Evolutionary conservation across 2,113 vertebrate genomes (phyloP).

Genomic region (Lepisosteus osseus): DNA sequence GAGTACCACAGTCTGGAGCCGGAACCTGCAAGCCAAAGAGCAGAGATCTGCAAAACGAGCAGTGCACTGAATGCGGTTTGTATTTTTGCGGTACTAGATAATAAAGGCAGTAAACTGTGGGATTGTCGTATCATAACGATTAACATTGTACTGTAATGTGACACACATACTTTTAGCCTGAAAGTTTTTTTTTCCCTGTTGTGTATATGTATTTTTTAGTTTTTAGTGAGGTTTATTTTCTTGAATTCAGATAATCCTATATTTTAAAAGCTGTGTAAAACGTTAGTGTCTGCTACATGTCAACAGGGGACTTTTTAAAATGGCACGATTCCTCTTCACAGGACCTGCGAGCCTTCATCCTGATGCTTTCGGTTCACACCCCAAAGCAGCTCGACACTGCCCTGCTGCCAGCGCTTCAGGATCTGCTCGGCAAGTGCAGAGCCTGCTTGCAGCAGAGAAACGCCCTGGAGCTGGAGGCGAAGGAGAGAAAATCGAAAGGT

Average conservation of each 20-base stretch:
- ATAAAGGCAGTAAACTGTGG: no score
- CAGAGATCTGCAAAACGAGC: constrained; percentile 91
- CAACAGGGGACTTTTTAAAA: no score
- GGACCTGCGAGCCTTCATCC: constrained; percentile 88
- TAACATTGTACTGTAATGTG: no score
- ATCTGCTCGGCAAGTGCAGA: constrained; percentile 84
- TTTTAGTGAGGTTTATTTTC: no score
- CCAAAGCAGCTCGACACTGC: constrained; percentile 85
- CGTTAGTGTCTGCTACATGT: background rate
- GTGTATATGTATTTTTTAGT: no score
- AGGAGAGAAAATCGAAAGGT: constrained; percentile 93
- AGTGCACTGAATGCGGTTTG: constrained; percentile 92
- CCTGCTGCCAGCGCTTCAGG: constrained; percentile 87
- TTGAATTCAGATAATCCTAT: no score
- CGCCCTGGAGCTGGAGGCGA: constrained; percentile 87
- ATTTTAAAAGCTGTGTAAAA: no score
- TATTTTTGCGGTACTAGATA: background rate
- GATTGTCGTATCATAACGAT: no score
- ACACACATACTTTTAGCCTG: no score
- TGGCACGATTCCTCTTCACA: constrained; percentile 38
- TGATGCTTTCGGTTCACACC: constrained; percentile 90
- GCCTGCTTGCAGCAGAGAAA: constrained; percentile 86
- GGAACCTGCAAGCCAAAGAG: constrained; percentile 79
- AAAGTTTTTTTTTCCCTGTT: no score
- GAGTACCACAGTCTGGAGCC: constrained; percentile 89